Percentiles rank a stretch among this genome's conserved stretches.
These are phyloP conservation scores for Caranx melampygus DNA, from an alignment of 2,113 vertebrate genomes.

Conservation along the genomic window DNA sequence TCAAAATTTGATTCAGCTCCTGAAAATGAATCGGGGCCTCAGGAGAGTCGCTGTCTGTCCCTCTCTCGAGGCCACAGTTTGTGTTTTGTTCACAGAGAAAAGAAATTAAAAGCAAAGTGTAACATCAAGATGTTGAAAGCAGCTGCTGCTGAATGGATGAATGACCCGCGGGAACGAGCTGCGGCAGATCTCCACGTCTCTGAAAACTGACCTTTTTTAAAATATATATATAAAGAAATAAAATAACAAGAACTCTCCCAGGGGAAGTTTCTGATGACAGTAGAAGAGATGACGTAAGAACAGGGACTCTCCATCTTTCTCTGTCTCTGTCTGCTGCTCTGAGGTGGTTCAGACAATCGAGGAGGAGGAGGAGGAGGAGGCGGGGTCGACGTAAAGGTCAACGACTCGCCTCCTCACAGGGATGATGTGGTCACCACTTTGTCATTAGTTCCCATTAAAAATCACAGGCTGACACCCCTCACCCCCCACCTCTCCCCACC, in stretches of 20 bases:
- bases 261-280: constrained; percentile 14
- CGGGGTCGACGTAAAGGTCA: constrained; percentile 54
- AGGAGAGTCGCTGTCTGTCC: background rate
- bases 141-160: background rate
- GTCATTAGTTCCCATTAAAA: constrained; percentile 79
- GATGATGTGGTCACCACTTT: constrained; percentile 55
- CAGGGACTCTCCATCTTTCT: constrained; percentile 22
- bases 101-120: background rate
- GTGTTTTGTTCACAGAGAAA: constrained; percentile 1
- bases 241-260: constrained; percentile 14
- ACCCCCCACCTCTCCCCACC: constrained; percentile 20
- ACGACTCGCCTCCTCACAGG: constrained; percentile 58
- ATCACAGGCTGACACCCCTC: constrained; percentile 68
- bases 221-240: no score
- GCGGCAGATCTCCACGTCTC: constrained; percentile 10
- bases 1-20: background rate
- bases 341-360: constrained; percentile 33
- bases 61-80: background rate
- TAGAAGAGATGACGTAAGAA: constrained; percentile 35
- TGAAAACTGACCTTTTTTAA: constrained; percentile 58
- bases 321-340: constrained; percentile 24
- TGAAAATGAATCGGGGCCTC: background rate
- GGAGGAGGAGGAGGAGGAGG: background rate
- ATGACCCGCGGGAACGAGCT: constrained; percentile 1
- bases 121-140: constrained; percentile 26